Evolutionary conservation across 2,888 invertebrate species (phyloP).

Genomic region (Stenichneumon culpator): DNA sequence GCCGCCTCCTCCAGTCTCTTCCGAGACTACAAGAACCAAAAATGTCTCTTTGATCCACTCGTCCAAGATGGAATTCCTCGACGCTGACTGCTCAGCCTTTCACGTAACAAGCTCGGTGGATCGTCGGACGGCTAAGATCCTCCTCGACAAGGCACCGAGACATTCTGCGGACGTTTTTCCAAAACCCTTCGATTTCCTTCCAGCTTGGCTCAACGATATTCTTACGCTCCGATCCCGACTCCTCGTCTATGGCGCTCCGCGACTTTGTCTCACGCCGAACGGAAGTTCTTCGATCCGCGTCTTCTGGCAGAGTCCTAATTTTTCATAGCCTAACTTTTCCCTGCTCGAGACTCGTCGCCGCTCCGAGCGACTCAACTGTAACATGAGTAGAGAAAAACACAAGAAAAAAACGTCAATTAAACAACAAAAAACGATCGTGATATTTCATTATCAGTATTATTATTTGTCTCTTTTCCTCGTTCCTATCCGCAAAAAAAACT

Average conservation of each 20-base stretch:
- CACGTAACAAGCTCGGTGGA: no score
- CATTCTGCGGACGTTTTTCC: no score
- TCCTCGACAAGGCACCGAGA: no score
- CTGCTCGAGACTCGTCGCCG: neutral
- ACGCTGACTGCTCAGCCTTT: no score
- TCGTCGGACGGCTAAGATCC: no score
- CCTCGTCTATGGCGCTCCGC: neutral
- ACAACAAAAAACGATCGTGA: no score
- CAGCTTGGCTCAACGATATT: neutral
- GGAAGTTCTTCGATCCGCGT: neutral
- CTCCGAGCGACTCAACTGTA: neutral
- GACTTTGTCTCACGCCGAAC: neutral
- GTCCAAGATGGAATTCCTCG: no score
- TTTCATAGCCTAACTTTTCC: conserved; percentile 54
- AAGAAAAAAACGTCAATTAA: neutral
- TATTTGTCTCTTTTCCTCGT: neutral
- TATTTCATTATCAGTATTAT: neutral
- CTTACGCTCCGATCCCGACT: neutral
- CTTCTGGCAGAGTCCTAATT: neutral
- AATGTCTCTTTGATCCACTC: no score
- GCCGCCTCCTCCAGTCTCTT: no score
- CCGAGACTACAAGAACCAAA: no score
- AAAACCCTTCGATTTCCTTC: no score
- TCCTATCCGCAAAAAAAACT: neutral
- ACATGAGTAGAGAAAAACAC: conserved; percentile 18